Evolutionary conservation across 1,140 invertebrate species (phyloP).

Genomic region (Drosophila nebulosa): DNA sequence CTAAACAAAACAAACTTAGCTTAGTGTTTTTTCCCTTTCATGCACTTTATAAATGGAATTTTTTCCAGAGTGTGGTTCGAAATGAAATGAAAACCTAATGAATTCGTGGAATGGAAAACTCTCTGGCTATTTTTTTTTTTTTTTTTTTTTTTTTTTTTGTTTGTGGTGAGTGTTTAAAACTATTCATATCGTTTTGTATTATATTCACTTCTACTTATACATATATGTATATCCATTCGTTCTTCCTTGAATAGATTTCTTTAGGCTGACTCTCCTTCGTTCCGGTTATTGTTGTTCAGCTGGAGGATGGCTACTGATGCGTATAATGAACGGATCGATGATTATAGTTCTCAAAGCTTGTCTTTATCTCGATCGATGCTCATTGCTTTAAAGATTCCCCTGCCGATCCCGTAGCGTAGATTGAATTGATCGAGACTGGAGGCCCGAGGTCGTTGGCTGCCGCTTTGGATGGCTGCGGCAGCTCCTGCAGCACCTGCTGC

Average conservation of each 20-base stretch:
- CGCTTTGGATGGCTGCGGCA: conserved; percentile 20
- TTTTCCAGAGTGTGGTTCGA: not conserved
- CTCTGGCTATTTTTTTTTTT: conserved; percentile 44
- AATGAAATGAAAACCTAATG: too few relatives aligned
- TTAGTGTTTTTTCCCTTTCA: too few relatives aligned
- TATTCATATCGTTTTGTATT: conserved; percentile 13
- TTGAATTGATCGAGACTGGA: conserved; percentile 80
- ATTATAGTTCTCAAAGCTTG: conserved; percentile 80
- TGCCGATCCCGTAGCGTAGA: conserved; percentile 70
- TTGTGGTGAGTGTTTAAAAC: conserved; percentile 18
- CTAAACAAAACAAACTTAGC: too few relatives aligned
- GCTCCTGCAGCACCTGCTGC: not conserved
- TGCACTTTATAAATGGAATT: not conserved
- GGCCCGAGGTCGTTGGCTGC: conserved; percentile 63
- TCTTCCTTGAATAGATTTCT: conserved; percentile 8
- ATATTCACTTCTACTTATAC: not conserved
- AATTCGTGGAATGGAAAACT: conserved; percentile 35
- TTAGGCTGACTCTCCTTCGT: conserved; percentile 10
- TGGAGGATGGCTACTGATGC: conserved; percentile 3
- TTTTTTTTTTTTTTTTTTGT: conserved; percentile 2
- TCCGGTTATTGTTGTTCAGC: conserved; percentile 27
- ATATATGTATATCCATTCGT: conserved; percentile 15
- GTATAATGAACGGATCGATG: not conserved
- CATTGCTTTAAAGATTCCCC: conserved; percentile 80
- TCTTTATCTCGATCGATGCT: conserved; percentile 81